Evolutionary conservation across 2,888 invertebrate species (phyloP), one percentile per base, ranked within the genome.

Genomic region (Drosophila gaucha): DNA sequence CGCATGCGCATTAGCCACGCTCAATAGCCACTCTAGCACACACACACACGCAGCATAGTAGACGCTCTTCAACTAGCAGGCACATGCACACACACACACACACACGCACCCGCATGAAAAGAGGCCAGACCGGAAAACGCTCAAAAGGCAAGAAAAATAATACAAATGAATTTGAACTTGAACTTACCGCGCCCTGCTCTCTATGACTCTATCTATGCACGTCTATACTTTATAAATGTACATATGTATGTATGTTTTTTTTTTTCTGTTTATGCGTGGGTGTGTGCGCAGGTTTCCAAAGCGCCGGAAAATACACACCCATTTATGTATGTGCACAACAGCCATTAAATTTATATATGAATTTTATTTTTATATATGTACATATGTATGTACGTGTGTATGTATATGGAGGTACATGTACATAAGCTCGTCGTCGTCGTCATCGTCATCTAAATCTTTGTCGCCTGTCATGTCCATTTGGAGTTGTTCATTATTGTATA

Each of bases 161-260:
- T 78, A 78, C 70, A 87, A 80, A 78, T 76, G 74, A 78, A 78
- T 83, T 82, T 83, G 87, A 83, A 83, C 82, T 83, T 83, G 82
- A 83, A 87, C 82, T 83, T 83, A 76, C 82, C 80, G 67, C 80
- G 59, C 80, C 74, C 58, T 54, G 26, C 56, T 33, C 63, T 67
- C 20, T 33, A 35, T 26, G 26, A 3, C 50, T 50, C 20, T 28
- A 30, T 52, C 55, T 52, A 46, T 38, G 12, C 47, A n/a, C 18
- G 24, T 50, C 14, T 50, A 12, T 39, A 10, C 18, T 44, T 35
- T 60, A 3, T 22, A 10, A 10, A 14, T n/a, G n/a, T 10, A 6
- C 41, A 35, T n/a, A n/a, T 20, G 3, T n/a, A 9, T n/a, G 2
- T 8, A 22, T 39, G 1, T 22, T 14, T 22, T 39, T 39, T 30